Evolutionary conservation across 2,888 invertebrate species (phyloP), one percentile per base, ranked within the genome.

Genomic region (Caenorhabditis plicata): DNA sequence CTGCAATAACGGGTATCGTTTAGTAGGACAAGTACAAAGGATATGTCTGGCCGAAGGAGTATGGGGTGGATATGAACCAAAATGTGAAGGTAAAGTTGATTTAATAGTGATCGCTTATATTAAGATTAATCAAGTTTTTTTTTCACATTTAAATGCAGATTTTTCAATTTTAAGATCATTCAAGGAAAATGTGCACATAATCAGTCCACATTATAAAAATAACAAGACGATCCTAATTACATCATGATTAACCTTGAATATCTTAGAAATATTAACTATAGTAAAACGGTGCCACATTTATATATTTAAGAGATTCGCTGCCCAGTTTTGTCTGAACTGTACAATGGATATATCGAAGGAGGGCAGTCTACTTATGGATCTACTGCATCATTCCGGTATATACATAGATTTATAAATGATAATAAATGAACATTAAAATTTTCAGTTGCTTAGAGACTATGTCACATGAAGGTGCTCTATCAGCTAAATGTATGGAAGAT

Each of bases 41-140:
- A 86, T 90, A 38, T 98, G 98, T 82, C 90, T 92, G 1, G 90
- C 93, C 0, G 92, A 95, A 83, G 89, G 90, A 81, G 89, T 89
- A 80, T 98, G 96, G 96, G 89, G 91, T 20, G 95, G 93, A 31
- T 85, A 87, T n/a, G 87, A 90, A 73, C 94, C 95, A 1, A 85
- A 86, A 70, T 96, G 96, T 82, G 91, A 92, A 88, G 91, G 92
- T 77, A 39, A 11, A 36, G 15, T 11, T 36, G 8, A 15, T n/a
- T 15, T 32, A 4, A 11, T 33, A 29, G 5, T 11, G 19, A 11
- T 36, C 15, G 8, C 7, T 11, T 36, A 8, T 11, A 13, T 25
- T 49, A 13, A 22, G 8, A 13, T 9, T 9, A 23, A 47, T n/a
- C 48, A 22, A 47, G 22, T 9, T 13, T 8, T 45, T 23, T 48